Evolutionary conservation across 2,888 invertebrate species (phyloP).

Genomic region (Onthophagus sagittarius): DNA sequence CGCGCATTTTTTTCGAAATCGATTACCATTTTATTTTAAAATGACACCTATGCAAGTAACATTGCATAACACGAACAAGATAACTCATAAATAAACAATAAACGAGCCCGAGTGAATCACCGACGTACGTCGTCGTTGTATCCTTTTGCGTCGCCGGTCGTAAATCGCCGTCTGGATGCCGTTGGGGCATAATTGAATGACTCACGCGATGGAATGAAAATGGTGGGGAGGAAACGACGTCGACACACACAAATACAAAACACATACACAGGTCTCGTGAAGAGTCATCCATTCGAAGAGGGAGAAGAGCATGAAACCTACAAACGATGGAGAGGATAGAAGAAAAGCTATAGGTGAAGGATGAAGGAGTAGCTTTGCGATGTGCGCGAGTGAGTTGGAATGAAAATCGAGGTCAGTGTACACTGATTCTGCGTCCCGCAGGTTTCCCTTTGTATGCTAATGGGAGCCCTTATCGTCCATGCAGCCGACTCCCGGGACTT

Average conservation of each 20-base stretch:
- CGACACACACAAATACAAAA: too few species aligned
- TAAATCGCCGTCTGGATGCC: conserved; percentile 13
- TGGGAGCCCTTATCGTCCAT: neutral
- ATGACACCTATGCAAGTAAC: neutral
- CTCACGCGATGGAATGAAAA: conserved; percentile 11
- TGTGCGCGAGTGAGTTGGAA: neutral
- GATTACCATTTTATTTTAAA: neutral
- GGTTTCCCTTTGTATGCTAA: neutral
- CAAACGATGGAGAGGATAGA: neutral
- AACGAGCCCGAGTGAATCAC: conserved; percentile 5
- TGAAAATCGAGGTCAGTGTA: neutral
- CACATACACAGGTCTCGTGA: neutral
- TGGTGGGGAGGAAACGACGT: neutral
- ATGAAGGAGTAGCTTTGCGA: neutral
- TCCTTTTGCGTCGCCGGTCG: conserved; percentile 1
- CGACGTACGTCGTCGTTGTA: conserved; percentile 3
- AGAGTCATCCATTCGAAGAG: neutral
- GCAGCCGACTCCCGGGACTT: neutral
- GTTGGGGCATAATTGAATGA: conserved; percentile 24
- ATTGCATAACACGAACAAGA: neutral
- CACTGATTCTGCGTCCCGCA: neutral
- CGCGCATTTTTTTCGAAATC: too few species aligned
- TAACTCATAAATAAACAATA: conserved; percentile 8
- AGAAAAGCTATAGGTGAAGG: neutral
- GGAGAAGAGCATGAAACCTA: neutral